A percentile compares a stretch with the other conserved stretches of the same genome.
Evolutionary conservation across 1,140 invertebrate genomes (phyloP).

Genomic region (Aphaenogaster rudis): DNA sequence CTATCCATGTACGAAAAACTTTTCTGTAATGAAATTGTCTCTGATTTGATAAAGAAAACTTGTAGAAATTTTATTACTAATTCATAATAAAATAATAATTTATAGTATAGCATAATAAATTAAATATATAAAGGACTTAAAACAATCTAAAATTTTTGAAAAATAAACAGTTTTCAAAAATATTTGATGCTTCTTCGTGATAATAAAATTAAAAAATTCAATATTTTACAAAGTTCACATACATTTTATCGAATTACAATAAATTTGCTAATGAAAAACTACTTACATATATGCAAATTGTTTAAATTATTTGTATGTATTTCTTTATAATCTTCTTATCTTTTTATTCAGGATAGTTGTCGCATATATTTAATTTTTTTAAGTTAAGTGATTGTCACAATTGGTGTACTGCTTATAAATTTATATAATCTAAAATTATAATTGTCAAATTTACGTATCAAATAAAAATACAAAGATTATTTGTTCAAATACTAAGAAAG

Average conservation of each 20-base stretch:
- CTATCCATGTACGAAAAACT: background rate
- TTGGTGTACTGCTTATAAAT: background rate
- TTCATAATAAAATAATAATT: background rate
- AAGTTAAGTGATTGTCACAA: background rate
- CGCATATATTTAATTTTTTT: background rate
- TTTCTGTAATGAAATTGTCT: conserved; percentile 10
- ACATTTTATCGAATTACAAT: background rate
- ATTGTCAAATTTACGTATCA: background rate
- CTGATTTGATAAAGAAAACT: background rate
- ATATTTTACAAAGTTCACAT: background rate
- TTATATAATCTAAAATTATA: background rate
- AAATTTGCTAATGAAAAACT: background rate
- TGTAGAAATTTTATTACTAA: background rate
- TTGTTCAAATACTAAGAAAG: background rate
- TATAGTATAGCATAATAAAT: background rate
- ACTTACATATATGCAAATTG: background rate
- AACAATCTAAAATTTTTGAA: background rate
- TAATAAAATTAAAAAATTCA: background rate
- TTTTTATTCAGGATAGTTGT: background rate
- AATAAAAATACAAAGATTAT: background rate
- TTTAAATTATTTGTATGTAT: background rate
- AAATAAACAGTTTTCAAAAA: conserved; percentile 10
- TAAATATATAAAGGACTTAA: background rate
- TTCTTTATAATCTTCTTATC: background rate
- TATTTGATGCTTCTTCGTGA: background rate